Base-by-base conservation (phyloP, 2,113 vertebrate species). In the Lycaon pictus region DNA sequence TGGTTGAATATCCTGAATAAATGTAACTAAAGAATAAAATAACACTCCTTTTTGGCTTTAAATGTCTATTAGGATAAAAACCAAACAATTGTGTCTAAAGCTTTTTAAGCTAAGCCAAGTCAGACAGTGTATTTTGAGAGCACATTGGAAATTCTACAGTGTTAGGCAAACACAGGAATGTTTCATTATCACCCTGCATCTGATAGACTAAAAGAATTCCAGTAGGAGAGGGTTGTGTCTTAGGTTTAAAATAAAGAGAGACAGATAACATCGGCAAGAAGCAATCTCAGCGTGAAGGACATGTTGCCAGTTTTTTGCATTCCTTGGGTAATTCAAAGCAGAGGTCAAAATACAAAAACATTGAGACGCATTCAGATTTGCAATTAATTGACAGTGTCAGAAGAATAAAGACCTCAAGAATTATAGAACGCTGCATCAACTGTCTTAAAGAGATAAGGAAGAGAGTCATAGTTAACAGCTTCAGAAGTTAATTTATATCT, bases 131-230 rank as follows among this genome's bases (percentile, higher is more conserved):
- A 69, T 60, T 96, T 87, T 90, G 81, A 87, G 93, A 88, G 22
- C 23, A 60, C 43, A 90, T 2, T 72, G 48, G 88, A 85, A 94
- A 93, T 95, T 65, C 32, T 95, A 48, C 60, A 10, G 10, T 22
- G 92, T 95, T 85, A 84, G 72, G n/a, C 58, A 95, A 92, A 96
- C 85, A 11, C 29, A 69, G 11, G 7, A 48, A 80, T 80, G 55
- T 93, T 97, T 97, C 56, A 82, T 93, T 98, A 80, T 69, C 32
- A 71, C 90, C 71, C 20, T 62, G 12, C 5, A 1, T 87, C 58
- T 96, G 58, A 84, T 55, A 93, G 65, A 55, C 90, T 95, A 58
- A 96, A 96, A 90, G 55, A 77, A 90, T 96, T 85, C 72, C 84
- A 58, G 20, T 53, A 9, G 7, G 16, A 22, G 71, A 29, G 29